Evolutionary conservation across 2,888 invertebrate species (phyloP).

Genomic region (Liopterus haemorrhoidalis): DNA sequence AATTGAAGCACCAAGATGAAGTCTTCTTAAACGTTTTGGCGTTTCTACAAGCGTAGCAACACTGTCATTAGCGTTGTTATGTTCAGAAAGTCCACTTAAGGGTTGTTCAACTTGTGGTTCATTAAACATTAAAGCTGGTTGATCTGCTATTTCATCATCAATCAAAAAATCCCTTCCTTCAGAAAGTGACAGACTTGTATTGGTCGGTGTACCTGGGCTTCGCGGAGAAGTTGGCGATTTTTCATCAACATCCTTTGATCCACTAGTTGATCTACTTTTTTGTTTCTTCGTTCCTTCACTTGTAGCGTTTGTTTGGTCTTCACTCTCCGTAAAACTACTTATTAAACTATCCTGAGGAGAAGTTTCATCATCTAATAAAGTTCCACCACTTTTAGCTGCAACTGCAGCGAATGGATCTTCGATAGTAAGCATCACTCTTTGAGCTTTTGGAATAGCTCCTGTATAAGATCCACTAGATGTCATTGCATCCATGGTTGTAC

Average conservation of each 20-base stretch:
- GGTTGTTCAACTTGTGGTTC: slow-evolving; percentile 42
- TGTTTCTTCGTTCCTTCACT: slow-evolving; percentile 44
- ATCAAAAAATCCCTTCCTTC: slow-evolving; percentile 76
- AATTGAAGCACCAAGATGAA: slow-evolving; percentile 47
- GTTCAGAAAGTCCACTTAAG: slow-evolving; percentile 25
- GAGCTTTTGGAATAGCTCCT: slow-evolving; percentile 17
- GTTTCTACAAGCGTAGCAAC: slow-evolving; percentile 39
- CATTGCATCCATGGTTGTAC: no score
- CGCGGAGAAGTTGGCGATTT: slow-evolving; percentile 46
- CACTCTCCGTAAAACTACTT: slow-evolving; percentile 59
- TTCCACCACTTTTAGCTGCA: slow-evolving; percentile 63
- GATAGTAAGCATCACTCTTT: slow-evolving; percentile 56
- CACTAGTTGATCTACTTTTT: slow-evolving; percentile 40
- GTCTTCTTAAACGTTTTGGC: slow-evolving; percentile 41
- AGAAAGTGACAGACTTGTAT: slow-evolving; percentile 71
- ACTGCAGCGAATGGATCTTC: slow-evolving; percentile 70
- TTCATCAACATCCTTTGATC: slow-evolving; percentile 49
- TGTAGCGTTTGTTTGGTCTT: slow-evolving; percentile 49
- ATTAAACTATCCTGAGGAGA: slow-evolving; percentile 77
- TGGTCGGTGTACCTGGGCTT: slow-evolving; percentile 73
- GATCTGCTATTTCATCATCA: slow-evolving; percentile 88
- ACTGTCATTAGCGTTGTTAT: slow-evolving; percentile 40
- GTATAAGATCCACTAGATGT: slow-evolving; percentile 14
- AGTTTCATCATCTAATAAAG: slow-evolving; percentile 73
- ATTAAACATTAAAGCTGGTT: slow-evolving; percentile 75